These are phyloP conservation scores for Penaeus vannamei DNA, from an alignment of 1,140 invertebrate species.

Conservation along the genomic window DNA sequence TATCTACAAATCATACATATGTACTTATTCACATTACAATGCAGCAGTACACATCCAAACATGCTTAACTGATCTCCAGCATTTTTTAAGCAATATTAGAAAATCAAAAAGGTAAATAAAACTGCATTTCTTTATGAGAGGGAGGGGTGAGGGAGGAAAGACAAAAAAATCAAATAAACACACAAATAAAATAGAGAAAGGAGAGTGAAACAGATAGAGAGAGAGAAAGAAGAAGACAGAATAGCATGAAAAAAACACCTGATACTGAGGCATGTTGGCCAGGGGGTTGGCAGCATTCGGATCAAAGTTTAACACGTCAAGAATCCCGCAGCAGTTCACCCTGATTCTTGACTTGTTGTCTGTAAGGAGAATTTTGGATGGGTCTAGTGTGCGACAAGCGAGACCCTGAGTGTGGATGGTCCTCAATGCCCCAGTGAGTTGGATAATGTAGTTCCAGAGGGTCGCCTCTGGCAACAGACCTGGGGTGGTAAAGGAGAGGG, in stretches of 20 bases:
- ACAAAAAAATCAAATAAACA: too few species aligned
- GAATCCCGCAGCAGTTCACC: constrained; percentile 85
- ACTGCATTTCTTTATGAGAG: too few species aligned
- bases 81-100: too few species aligned
- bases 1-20: too few species aligned
- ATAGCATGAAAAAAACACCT: constrained; percentile 66
- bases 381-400: constrained; percentile 84
- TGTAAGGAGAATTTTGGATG: constrained; percentile 78
- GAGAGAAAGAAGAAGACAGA: constrained; percentile 5
- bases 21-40: too few species aligned
- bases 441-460: constrained; percentile 96
- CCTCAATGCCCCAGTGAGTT: constrained; percentile 93
- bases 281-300: constrained; percentile 78
- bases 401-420: constrained; percentile 88
- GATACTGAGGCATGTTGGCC: constrained; percentile 83
- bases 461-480: constrained; percentile 88
- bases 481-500: constrained; percentile 62
- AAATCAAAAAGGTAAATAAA: too few species aligned
- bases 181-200: background rate
- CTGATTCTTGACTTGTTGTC: constrained; percentile 75
- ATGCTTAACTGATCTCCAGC: too few species aligned
- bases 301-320: constrained; percentile 89
- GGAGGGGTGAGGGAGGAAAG: too few species aligned
- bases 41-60: too few species aligned
- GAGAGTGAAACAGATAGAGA: constrained; percentile 18